Base-by-base conservation (phyloP, 2,113 vertebrate genomes). In the Chlamydotis undulata region DNA sequence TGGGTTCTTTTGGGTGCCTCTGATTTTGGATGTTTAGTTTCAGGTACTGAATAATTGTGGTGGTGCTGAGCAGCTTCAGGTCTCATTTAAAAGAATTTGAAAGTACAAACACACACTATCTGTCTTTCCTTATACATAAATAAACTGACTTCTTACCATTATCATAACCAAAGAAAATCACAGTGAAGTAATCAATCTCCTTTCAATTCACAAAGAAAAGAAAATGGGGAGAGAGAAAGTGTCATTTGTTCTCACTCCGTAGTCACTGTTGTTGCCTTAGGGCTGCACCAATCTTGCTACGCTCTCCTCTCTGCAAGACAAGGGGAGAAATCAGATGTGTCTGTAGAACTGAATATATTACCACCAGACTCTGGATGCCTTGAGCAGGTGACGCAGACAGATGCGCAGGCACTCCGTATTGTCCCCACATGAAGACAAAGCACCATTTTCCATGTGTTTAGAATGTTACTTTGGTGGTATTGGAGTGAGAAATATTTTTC, bases 1-100 rank as follows among this genome's bases (percentile, higher is more conserved):
- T 65, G 22, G 21, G 14, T 70, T 94, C 41, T 85, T 91, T 69
- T 65, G 60, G 67, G 21, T 86, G 26, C 43, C 21, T 92, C 76
- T 80, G 39, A 83, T 87, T 92, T 88, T 67, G 15, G 25, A 55
- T 78, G 9, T 43, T 87, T 89, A 81, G 4, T 87, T 89, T 93
- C 57, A 87, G n/a, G 26, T 71, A 67, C 29, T 71, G 29, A 68
- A 64, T 82, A 71, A 68, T 92, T 91, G 70, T 78, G 49, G 64
- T 41, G 28, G 57, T 28, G 11, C 22, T 60, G 56, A 84, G 35
- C 16, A 87, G 49, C 33, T 78, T 89, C 64, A 75, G 39, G 5
- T 90, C 76, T 87, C 21, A 75, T 89, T 93, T 78, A 80, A 89
- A 89, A 49, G 7, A 75, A 53, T 53, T 26, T 75, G 39, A 43